A percentile compares a stretch with the other conserved stretches of the same genome.
Evolutionary conservation across 2,113 vertebrate species (phyloP).

Genomic region (Lepus timidus): DNA sequence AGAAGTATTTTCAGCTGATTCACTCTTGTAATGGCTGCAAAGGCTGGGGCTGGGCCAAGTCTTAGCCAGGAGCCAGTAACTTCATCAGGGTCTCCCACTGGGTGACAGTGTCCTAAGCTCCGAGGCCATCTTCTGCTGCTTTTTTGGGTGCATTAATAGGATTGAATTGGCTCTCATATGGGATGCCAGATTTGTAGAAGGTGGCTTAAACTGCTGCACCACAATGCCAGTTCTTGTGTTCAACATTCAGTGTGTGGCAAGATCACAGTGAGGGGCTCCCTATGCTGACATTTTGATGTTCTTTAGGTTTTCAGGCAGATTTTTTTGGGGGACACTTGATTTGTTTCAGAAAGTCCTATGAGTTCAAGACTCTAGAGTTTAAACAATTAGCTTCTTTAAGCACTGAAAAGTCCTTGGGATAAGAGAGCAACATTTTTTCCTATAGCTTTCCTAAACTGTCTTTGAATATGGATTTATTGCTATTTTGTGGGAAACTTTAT

Average conservation of each 20-base stretch:
- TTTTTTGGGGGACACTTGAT: background rate
- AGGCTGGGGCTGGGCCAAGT: no score
- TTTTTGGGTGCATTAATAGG: no score
- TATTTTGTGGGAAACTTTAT: constrained; percentile 71
- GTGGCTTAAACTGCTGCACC: no score
- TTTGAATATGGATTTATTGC: constrained; percentile 54
- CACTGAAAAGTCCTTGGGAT: constrained; percentile 37
- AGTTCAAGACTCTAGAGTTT: constrained; percentile 24
- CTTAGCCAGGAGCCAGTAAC: no score
- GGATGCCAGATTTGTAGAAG: no score
- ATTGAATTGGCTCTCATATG: no score
- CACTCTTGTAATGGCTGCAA: no score
- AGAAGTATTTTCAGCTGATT: no score
- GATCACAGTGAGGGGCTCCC: background rate
- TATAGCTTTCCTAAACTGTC: constrained; percentile 43
- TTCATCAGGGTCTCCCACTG: no score
- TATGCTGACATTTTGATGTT: background rate
- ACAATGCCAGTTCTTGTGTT: background rate
- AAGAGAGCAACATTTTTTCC: background rate
- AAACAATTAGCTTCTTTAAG: constrained; percentile 37
- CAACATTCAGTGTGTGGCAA: background rate
- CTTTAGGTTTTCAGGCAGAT: background rate
- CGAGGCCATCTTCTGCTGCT: no score
- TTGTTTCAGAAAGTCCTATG: constrained; percentile 12
- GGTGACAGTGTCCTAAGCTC: no score